Evolutionary conservation across 2,888 invertebrate species (phyloP).

Genomic region (Pristionchus fissidentatus): DNA sequence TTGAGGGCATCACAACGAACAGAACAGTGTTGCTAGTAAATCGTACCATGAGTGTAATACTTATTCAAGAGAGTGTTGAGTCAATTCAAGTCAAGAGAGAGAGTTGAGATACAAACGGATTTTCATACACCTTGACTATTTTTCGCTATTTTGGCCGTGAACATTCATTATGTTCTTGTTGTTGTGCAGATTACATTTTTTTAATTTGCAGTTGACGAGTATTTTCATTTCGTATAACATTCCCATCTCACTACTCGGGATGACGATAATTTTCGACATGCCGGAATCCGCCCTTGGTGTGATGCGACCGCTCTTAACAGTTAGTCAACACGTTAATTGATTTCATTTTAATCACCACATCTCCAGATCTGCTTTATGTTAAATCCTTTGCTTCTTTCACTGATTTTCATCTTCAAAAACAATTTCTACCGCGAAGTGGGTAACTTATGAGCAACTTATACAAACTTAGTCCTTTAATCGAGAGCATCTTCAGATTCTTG

Average conservation of each 20-base stretch:
- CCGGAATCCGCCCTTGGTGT: neutral
- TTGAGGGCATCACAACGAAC: neutral
- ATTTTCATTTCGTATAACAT: neutral
- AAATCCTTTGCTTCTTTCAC: neutral
- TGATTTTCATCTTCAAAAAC: conserved; percentile 1
- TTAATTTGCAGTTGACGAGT: neutral
- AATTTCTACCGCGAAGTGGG: neutral
- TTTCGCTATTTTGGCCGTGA: no score
- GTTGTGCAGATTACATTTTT: no score
- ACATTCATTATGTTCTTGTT: no score
- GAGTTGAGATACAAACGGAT: no score
- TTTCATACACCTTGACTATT: no score
- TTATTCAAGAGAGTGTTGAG: neutral
- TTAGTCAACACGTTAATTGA: neutral
- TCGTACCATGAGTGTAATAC: neutral
- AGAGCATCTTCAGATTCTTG: neutral
- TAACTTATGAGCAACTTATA: no score
- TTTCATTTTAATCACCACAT: neutral
- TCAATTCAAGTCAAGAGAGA: no score
- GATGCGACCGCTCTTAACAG: neutral
- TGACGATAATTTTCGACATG: neutral
- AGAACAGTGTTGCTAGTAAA: neutral
- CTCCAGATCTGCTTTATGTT: neutral
- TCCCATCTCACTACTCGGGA: neutral
- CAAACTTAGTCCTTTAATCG: no score